phyloP scores from a whole-genome alignment of 2,797 vertebrate genomes.

The Pangasius sanitwongsei region DNA sequence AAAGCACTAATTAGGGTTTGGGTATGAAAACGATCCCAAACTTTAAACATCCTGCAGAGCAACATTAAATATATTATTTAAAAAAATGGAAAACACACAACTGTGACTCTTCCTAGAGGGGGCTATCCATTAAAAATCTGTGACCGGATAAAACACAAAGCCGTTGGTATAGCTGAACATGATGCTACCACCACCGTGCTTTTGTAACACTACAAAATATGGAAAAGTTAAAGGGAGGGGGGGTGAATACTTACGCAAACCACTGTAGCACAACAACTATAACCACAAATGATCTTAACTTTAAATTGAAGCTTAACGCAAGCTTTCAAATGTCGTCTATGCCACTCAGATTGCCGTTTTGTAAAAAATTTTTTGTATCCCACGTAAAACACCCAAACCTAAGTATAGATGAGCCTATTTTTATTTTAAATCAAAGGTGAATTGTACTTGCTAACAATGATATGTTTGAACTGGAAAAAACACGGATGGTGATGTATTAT shows the following conservation, averaged over 20 bases:
- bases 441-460: background rate
- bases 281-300: background rate
- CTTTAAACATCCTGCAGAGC: background rate
- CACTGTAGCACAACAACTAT: background rate
- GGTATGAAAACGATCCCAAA: background rate
- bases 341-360: background rate
- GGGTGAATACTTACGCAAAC: background rate
- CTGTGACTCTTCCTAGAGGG: background rate
- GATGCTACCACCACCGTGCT: background rate
- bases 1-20: background rate
- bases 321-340: background rate
- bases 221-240: background rate
- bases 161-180: background rate
- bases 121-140: background rate
- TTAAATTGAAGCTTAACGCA: background rate
- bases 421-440: background rate
- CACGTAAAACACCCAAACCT: background rate
- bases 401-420: no score
- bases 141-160: background rate
- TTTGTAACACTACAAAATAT: background rate
- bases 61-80: background rate
- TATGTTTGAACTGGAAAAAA: background rate
- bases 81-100: background rate
- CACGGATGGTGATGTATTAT: constrained; percentile 12
- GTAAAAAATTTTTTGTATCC: background rate